Evolutionary conservation across 2,888 invertebrate genomes (phyloP).

Genomic region (Melolontha melolontha): DNA sequence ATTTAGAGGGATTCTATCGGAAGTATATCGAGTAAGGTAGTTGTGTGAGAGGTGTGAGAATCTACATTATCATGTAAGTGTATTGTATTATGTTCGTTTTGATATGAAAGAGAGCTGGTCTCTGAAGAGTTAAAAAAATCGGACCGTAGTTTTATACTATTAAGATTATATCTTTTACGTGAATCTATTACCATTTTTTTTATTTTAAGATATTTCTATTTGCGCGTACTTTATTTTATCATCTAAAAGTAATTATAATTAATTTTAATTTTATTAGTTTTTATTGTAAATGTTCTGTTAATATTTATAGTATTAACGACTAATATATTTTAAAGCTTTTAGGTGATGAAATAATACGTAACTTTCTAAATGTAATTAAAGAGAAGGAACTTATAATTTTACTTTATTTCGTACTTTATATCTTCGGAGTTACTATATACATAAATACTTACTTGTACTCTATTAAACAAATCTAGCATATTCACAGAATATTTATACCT

Average conservation of each 20-base stretch:
- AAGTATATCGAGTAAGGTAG: constrained; percentile 27
- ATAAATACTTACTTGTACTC: constrained; percentile 25
- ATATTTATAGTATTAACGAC: neutral
- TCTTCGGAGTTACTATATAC: neutral
- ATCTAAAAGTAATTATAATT: too few species aligned
- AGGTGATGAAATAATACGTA: neutral
- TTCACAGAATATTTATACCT: constrained; percentile 34
- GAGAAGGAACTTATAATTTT: neutral
- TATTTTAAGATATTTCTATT: neutral
- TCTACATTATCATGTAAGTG: constrained; percentile 9
- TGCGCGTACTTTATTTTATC: too few species aligned
- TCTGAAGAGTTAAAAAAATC: constrained; percentile 8
- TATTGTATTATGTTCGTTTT: constrained; percentile 18
- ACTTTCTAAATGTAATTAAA: neutral
- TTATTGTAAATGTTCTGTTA: constrained; percentile 10
- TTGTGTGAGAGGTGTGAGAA: constrained; percentile 26
- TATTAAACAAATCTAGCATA: constrained; percentile 23
- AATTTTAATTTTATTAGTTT: neutral
- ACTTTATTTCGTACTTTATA: constrained; percentile 9
- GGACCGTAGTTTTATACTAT: constrained; percentile 15
- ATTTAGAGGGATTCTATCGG: constrained; percentile 8
- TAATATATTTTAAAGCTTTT: neutral
- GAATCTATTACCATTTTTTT: constrained; percentile 1
- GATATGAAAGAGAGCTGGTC: constrained; percentile 33
- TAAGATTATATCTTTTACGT: neutral